Conservation (phyloP, 2,797 vertebrate genomes). For the Crotalus adamanteus region DNA sequence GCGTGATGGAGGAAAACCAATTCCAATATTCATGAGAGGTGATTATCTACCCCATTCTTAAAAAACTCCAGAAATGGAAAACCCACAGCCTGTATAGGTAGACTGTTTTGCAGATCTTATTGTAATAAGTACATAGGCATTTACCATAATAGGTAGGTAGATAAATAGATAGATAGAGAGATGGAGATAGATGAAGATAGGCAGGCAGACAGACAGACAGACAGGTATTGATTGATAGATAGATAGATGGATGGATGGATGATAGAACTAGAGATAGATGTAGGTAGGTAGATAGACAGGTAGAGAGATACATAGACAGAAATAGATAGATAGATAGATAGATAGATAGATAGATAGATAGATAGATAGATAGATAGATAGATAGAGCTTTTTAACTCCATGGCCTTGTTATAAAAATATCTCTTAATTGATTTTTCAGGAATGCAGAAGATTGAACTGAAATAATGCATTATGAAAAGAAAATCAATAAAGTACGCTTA, state of each 20-base stretch:
- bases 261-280: too few species aligned
- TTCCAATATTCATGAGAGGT: not conserved
- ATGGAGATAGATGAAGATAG: too few species aligned
- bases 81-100: not conserved
- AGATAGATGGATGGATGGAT: fast-evolving
- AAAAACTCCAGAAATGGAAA: not conserved
- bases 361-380: not conserved
- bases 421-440: not conserved
- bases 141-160: too few species aligned
- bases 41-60: not conserved
- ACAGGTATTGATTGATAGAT: too few species aligned
- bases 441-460: not conserved
- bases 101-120: not conserved
- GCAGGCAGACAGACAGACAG: too few species aligned
- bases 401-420: not conserved
- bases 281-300: too few species aligned
- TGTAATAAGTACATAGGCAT: too few species aligned
- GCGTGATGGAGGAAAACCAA: not conserved
- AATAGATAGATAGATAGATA: too few species aligned
- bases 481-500: not conserved
- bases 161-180: not conserved
- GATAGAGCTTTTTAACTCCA: not conserved
- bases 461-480: not conserved
- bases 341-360: not conserved
- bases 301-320: too few species aligned